phyloP scores from a whole-genome alignment of 2,113 vertebrate genomes.

The Sakesphorus luctuosus region DNA sequence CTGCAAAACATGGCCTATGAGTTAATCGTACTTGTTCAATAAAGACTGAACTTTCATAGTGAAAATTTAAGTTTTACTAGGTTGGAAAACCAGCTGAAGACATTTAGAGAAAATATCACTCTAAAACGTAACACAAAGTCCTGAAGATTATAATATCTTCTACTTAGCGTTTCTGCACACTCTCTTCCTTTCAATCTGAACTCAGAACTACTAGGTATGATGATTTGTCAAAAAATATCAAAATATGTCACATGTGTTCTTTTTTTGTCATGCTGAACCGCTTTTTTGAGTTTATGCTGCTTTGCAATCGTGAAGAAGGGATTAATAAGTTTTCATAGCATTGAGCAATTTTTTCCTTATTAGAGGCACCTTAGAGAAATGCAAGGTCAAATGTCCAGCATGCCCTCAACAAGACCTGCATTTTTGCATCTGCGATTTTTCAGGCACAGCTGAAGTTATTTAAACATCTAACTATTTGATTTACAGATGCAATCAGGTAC shows the following conservation, averaged over 20 bases:
- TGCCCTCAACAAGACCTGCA: background rate
- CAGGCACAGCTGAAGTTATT: background rate
- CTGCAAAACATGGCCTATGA: background rate
- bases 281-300: background rate
- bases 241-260: fast-evolving
- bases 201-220: background rate
- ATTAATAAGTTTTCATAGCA: background rate
- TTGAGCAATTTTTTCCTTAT: background rate
- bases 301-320: background rate
- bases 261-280: background rate
- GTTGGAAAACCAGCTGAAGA: background rate
- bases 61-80: background rate
- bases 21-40: background rate
- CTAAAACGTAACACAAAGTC: background rate
- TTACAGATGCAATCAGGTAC: slow-evolving; percentile 62
- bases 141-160: background rate
- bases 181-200: background rate
- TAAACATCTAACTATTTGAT: slow-evolving; percentile 33
- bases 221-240: background rate
- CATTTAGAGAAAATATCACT: background rate
- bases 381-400: background rate
- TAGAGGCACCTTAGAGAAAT: background rate
- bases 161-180: background rate
- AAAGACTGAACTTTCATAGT: background rate
- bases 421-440: background rate